These are phyloP conservation scores for Deroptyus accipitrinus DNA, from an alignment of 2,113 vertebrate species.

Conservation along the genomic window DNA sequence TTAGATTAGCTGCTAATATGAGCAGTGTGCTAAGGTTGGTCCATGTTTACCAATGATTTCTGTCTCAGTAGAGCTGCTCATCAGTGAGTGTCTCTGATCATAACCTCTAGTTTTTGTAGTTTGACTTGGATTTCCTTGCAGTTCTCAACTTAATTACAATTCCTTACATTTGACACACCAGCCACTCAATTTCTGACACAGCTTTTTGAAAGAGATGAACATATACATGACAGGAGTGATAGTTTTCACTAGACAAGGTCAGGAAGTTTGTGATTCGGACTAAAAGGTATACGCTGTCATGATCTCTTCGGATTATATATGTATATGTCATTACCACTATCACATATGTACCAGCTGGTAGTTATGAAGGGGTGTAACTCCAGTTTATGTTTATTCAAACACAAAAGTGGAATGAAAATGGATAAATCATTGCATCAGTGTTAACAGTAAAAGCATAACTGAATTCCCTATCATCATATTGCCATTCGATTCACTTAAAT, in stretches of 20 bases:
- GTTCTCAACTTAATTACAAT: neutral
- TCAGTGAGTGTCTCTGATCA: neutral
- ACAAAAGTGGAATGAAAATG: neutral
- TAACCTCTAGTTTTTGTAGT: neutral
- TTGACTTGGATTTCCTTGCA: neutral
- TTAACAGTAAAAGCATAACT: constrained; percentile 8
- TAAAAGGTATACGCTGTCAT: neutral
- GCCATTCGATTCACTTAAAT: neutral
- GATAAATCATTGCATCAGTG: neutral
- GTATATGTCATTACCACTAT: neutral
- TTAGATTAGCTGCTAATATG: neutral
- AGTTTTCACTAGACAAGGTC: neutral
- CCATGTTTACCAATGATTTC: neutral
- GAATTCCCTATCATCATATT: neutral
- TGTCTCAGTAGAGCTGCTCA: neutral
- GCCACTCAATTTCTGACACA: neutral
- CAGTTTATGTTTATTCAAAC: constrained; percentile 13
- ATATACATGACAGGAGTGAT: neutral
- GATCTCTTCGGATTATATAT: neutral
- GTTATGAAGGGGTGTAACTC: neutral
- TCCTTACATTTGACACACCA: neutral
- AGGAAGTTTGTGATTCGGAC: neutral
- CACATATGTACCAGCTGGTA: neutral
- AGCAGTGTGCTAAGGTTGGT: neutral
- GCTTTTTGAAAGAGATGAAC: neutral